Base-by-base conservation (phyloP, 2,888 invertebrate species). In the Drosophila putrida region DNA sequence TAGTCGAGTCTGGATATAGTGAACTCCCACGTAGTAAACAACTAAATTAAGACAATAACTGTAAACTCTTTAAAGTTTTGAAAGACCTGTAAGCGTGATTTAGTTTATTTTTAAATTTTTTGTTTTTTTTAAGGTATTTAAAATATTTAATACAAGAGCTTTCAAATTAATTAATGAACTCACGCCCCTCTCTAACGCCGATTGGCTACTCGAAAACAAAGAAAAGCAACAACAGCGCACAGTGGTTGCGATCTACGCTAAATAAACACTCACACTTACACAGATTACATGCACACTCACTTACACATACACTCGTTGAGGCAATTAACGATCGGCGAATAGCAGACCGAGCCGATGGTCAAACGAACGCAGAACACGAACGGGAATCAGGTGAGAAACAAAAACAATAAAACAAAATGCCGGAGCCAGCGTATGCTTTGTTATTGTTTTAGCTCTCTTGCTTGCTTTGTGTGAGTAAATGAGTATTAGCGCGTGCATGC, bases 301-400 rank as follows among this genome's bases (percentile, higher is more conserved):
- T 60, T 44, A 60, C 63, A 57, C 25, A 35, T 28, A 5, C 10
- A n/a, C 9, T 15, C 28, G 9, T 33, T 13, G 35, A 31, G 46
- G 68, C 68, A 75, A 72, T 44, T 59, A 68, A 31, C 54, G 79
- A 88, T 86, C 88, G 67, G 71, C 88, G 87, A 88, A 86, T 83
- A 43, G 70, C 68, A 76, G 68, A 35, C 54, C 71, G 70, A 71
- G 70, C 79, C 88, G 80, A 78, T 84, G 84, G 82, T 82, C 86
- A 82, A 75, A 58, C 68, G 80, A 68, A 38, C 67, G 60, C 20
- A 33, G 46, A 39, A 46, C 58, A 63, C 79, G 60, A 68, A 53
- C 69, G 50, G 33, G 49, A 58, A 67, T 47, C 63, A 86, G 88
- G 84, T 84, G 82, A 63, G 75, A 80, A 71, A 46, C 65, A 63